These are phyloP conservation scores for Crocuta crocuta DNA, from an alignment of 2,113 vertebrate genomes.

Conservation along the genomic window DNA sequence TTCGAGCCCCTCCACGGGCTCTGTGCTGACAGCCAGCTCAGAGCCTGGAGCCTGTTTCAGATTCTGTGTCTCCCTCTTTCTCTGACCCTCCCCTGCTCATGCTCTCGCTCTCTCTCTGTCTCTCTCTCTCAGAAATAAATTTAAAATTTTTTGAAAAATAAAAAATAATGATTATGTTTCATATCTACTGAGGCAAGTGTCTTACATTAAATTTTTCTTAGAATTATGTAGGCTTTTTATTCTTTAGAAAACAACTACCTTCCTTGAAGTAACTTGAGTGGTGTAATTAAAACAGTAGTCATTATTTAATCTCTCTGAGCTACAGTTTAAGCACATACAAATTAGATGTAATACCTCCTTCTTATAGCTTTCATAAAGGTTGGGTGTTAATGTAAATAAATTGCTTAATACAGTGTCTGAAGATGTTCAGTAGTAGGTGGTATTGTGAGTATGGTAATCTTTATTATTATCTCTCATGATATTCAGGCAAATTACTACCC, in stretches of 20 bases:
- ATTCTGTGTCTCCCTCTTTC: too few species aligned
- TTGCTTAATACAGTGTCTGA: background rate
- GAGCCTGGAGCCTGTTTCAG: too few species aligned
- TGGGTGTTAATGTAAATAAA: background rate
- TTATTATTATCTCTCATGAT: background rate
- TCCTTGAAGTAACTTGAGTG: background rate
- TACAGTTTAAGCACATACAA: background rate
- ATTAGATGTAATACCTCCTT: background rate
- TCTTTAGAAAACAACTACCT: background rate
- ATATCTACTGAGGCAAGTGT: background rate
- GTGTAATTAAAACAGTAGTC: slow-evolving; percentile 32
- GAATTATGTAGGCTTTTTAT: background rate
- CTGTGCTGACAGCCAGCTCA: too few species aligned
- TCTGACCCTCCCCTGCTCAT: too few species aligned
- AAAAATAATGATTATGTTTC: background rate
- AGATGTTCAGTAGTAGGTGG: background rate
- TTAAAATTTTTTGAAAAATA: too few species aligned
- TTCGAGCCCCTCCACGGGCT: too few species aligned
- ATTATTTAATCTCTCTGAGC: background rate
- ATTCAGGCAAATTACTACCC: background rate
- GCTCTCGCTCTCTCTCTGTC: too few species aligned
- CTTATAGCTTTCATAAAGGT: background rate
- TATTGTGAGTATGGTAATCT: background rate
- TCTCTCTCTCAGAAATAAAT: too few species aligned
- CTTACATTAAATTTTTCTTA: slow-evolving; percentile 7